Evolutionary conservation across 35 echinoderm and acorn worm species (phyloP), one percentile per base, ranked within the genome.

Genomic region (Acanthaster planci): DNA sequence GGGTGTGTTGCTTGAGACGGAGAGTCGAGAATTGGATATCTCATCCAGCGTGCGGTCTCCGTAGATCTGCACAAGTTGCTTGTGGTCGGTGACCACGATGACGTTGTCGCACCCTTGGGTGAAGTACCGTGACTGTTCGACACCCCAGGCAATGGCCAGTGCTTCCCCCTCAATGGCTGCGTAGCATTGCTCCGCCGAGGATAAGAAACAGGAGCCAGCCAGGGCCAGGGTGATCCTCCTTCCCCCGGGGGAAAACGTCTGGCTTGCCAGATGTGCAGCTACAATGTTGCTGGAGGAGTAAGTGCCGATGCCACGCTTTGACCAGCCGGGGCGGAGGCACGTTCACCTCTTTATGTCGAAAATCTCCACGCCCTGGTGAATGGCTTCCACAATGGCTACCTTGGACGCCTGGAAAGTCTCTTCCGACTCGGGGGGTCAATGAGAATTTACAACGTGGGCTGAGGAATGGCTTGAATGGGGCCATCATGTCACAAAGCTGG

Each of bases 261-360:
- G n/a, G n/a, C n/a, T n/a, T n/a, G n/a, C n/a, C n/a, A n/a, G n/a
- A n/a, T n/a, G n/a, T n/a, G n/a, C n/a, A n/a, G n/a, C n/a, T n/a
- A n/a, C n/a, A n/a, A n/a, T n/a, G n/a, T n/a, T n/a, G n/a, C n/a
- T n/a, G n/a, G n/a, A n/a, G n/a, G n/a, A n/a, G n/a, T n/a, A 84
- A 76, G 77, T 76, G 31, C 84, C 84, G 17, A 86, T 86, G 5
- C 84, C 60, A 40, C 59, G 39, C 44, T 86, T 86, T 38, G 84
- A 86, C 84, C 84, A 76, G 60, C 77, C 84, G 9, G 85, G 55
- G 8, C 40, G 51, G 19, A 87, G 68, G 76, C 76, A 87, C 31
- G 76, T 87, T 5, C 42, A 44, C 76, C 57, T 87, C 27, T 72
- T 27, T 56, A 79, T 87, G 52, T 87, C 85, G 27, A 87, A 87